phyloP scores from a whole-genome alignment of 2,113 vertebrate species.

The Boulengeromyrus knoepffleri region DNA sequence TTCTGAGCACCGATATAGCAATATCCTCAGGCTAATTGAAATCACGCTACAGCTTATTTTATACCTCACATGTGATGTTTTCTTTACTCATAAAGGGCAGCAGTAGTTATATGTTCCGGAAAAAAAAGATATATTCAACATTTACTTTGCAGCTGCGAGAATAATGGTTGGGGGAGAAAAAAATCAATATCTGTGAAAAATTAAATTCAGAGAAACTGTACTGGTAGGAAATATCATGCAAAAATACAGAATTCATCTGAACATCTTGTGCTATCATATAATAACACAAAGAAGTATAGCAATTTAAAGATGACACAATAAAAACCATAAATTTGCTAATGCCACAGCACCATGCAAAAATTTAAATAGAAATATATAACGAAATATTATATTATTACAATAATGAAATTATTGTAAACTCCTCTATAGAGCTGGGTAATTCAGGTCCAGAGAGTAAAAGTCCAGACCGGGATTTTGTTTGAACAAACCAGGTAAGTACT shows the following conservation, averaged over 20 bases:
- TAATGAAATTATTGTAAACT: neutral
- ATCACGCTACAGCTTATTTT: neutral
- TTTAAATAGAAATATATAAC: neutral
- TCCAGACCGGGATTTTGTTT: too few species aligned
- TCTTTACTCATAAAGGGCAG: neutral
- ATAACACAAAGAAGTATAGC: neutral
- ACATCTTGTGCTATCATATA: neutral
- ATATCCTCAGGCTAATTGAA: neutral
- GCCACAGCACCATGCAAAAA: neutral
- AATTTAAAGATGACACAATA: neutral
- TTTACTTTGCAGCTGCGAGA: neutral
- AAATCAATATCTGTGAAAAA: neutral
- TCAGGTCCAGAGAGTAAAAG: too few species aligned
- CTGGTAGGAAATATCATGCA: neutral
- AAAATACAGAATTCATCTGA: neutral
- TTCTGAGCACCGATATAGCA: neutral
- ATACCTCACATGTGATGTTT: neutral
- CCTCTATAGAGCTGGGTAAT: neutral
- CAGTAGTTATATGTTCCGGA: neutral
- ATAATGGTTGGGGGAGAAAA: neutral
- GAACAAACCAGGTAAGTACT: too few species aligned
- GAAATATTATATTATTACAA: neutral
- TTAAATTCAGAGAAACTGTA: neutral
- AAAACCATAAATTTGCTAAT: slow-evolving; percentile 4
- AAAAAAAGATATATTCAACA: neutral